Base-by-base conservation (phyloP, 2,888 invertebrate genomes). In the Torymus texanus region DNA sequence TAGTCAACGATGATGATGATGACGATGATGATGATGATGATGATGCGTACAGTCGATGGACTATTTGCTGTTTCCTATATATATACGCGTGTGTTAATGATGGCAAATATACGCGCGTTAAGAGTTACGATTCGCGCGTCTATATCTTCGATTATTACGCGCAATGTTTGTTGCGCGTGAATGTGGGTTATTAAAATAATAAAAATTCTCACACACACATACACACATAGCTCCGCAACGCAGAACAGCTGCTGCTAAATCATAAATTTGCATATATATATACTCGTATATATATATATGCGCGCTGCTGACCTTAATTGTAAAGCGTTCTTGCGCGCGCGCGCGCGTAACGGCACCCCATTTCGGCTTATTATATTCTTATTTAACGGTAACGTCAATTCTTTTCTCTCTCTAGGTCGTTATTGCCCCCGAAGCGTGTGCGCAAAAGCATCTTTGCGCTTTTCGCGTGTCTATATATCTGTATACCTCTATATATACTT, bases 371-470 rank as follows among this genome's bases (percentile, higher is more conserved):
- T 73, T 72, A 76, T 80, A 53, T 75, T 70, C 68, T 67, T 63
- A 67, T 68, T 77, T 80, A 80, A 80, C 80, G 80, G 80, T 73
- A 74, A 53, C 41, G 53, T 14, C 50, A 53, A 75, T 79, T 72
- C 62, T 71, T 75, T 71, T 67, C 3, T 29, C 41, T 67, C 78
- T 55, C 51, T 21, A 58, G 72, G 14, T 78, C 66, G 24, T 76
- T 76, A 63, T 65, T 55, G 29, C 41, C 41, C 41, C 41, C 41
- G 41, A 8, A 41, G 41, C 41, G 8, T 29, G 29, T 3, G 5
- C 29, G 29, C 29, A 3, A n/a, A n/a, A n/a, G 41, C 41, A 8
- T 41, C 41, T 41, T 56, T 13, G 11, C 8, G 11, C 8, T 53
- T 24, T 29, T 29, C 59, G 16, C 41, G 41, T 41, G 41, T 41